A percentile compares a stretch with the other conserved stretches of the same genome.
These are phyloP conservation scores for Diploptera punctata DNA, from an alignment of 2,888 invertebrate genomes.

Conservation along the genomic window DNA sequence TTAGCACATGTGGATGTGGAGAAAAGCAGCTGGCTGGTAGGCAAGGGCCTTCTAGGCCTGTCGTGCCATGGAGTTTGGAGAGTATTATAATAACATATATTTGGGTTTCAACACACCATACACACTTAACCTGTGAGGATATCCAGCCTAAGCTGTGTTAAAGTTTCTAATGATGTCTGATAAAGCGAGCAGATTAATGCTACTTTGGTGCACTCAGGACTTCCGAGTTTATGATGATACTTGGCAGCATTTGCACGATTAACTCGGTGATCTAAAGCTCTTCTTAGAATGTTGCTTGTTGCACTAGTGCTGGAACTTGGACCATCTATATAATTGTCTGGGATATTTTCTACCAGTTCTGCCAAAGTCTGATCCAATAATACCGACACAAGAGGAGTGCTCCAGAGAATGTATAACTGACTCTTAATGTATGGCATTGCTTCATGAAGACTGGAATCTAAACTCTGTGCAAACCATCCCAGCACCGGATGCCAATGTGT, in stretches of 20 bases:
- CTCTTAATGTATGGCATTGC: slow-evolving; percentile 70
- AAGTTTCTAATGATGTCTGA: slow-evolving; percentile 86
- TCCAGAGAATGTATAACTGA: slow-evolving; percentile 79
- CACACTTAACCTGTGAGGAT: slow-evolving; percentile 95
- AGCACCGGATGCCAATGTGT: slow-evolving; percentile 98
- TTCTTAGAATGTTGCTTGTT: slow-evolving; percentile 59
- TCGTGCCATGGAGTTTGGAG: too few species aligned
- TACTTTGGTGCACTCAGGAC: slow-evolving; percentile 80
- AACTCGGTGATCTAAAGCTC: slow-evolving; percentile 60
- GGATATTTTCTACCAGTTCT: slow-evolving; percentile 51
- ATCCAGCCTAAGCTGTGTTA: slow-evolving; percentile 89
- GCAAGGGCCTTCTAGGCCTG: too few species aligned
- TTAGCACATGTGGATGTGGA: too few species aligned
- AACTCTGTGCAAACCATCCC: slow-evolving; percentile 90
- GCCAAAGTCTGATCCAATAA: slow-evolving; percentile 52
- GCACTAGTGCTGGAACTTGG: slow-evolving; percentile 28
- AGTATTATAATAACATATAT: too few species aligned
- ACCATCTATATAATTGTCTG: slow-evolving; percentile 19
- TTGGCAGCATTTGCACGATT: slow-evolving; percentile 65
- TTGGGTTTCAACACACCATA: too few species aligned
- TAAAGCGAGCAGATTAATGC: slow-evolving; percentile 91
- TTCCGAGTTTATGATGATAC: slow-evolving; percentile 77
- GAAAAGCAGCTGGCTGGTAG: too few species aligned
- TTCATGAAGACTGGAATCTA: slow-evolving; percentile 72
- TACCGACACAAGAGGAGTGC: slow-evolving; percentile 49